Evolutionary conservation across 2,113 vertebrate genomes (phyloP), one percentile per base, ranked within the genome.

Genomic region (Chinchilla lanigera): DNA sequence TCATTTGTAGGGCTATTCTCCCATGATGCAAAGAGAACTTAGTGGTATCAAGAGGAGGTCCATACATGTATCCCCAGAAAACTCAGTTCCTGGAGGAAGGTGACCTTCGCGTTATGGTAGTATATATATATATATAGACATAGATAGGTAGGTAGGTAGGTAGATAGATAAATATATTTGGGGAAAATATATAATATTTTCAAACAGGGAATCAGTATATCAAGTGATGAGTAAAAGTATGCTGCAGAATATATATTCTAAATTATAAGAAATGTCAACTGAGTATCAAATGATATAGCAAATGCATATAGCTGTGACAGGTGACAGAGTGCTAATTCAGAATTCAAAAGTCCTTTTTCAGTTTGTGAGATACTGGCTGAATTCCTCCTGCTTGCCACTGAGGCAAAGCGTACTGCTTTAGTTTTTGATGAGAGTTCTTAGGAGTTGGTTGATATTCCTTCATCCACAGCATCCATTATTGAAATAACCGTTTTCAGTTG

Each of bases 401-500:
- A 92, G 93, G 83, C 93, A 95, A 89, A 97, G 85, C 96, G 95
- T 84, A 96, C 96, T 95, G 94, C 96, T 97, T 97, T 82, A 85
- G 96, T 69, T 93, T 97, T 94, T 94, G 50, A 19, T n/a, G 90
- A 95, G 95, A 95, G 92, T 98, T 97, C 97, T 98, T 98, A 98
- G 98, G 98, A 98, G 98, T 98, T 99, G 98, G 98, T 98, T 95
- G 98, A 98, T 98, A 98, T 99, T 99, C 99, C 99, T 99, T 99
- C 98, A 99, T 99, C 99, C 99, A 99, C 99, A 99, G 99, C 98
- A 98, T 98, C 96, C 94, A 86, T 97, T 98, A 97, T 98, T 98
- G 98, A 98, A 98, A 98, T 98, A 98, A 92, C 97, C 93, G 96
- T 97, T 99, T 99, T 99, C 99, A 99, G 99, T 99, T 99, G 98